phyloP scores from a whole-genome alignment of 2,888 invertebrate genomes.

The Horisme vitalbata region DNA sequence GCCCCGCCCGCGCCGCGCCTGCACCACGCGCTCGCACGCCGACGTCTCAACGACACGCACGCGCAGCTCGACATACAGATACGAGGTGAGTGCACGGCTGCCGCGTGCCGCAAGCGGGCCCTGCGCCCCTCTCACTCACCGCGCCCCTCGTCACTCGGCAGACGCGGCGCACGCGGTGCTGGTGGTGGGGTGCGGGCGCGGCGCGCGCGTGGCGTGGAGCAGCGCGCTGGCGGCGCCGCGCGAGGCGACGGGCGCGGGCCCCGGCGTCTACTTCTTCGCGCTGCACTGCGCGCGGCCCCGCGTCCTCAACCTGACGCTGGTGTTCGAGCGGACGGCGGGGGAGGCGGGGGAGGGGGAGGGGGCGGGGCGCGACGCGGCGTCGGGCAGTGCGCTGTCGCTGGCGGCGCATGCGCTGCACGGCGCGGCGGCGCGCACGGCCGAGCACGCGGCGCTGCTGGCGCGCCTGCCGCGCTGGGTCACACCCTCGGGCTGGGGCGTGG shows the following conservation, averaged over 20 bases:
- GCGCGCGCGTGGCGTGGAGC: constrained; percentile 68
- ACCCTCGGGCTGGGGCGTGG: constrained; percentile 87
- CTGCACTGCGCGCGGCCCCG: constrained; percentile 42
- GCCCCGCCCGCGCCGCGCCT: constrained; percentile 48
- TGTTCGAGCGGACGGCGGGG: constrained; percentile 21
- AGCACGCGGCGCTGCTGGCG: constrained; percentile 76
- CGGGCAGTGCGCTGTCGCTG: constrained; percentile 66
- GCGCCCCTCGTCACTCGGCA: constrained; percentile 5
- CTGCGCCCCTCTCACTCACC: too few species aligned
- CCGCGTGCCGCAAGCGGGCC: too few species aligned
- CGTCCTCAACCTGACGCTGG: constrained; percentile 22
- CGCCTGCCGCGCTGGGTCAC: constrained; percentile 86
- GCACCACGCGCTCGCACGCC: constrained; percentile 4
- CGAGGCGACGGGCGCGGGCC: constrained; percentile 49
- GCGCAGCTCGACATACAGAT: too few species aligned
- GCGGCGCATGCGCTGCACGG: constrained; percentile 83
- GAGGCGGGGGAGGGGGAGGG: too few species aligned
- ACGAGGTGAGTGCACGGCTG: too few species aligned
- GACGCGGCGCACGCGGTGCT: constrained; percentile 56
- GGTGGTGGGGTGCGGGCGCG: constrained; percentile 84
- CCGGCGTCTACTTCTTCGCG: constrained; percentile 71
- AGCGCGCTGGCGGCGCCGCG: constrained; percentile 79
- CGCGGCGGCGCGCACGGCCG: constrained; percentile 75
- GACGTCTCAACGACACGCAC: constrained; percentile 23
- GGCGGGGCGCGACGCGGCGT: constrained; percentile 18